Evolutionary conservation across 2,113 vertebrate species (phyloP).

Genomic region (Seriola aureovittata): DNA sequence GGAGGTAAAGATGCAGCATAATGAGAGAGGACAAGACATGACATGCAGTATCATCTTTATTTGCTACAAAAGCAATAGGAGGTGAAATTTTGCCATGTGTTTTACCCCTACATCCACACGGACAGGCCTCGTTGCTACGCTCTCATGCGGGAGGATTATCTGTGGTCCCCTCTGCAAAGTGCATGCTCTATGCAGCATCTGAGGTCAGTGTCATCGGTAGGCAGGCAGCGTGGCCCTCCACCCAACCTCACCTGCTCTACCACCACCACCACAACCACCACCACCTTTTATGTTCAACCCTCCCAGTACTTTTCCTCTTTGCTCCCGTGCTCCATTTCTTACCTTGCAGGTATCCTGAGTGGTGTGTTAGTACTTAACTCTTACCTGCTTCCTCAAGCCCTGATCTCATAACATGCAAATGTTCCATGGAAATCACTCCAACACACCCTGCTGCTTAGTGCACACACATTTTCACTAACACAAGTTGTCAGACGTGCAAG

Average conservation of each 20-base stretch:
- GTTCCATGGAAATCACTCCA: constrained; percentile 55
- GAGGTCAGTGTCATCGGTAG: constrained; percentile 84
- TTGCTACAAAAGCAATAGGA: constrained; percentile 50
- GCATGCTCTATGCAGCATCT: constrained; percentile 87
- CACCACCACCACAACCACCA: constrained; percentile 33
- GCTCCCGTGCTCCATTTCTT: constrained; percentile 41
- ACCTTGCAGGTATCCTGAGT: constrained; percentile 53
- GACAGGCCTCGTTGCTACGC: constrained; percentile 82
- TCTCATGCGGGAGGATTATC: constrained; percentile 85
- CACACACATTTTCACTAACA: constrained; percentile 64
- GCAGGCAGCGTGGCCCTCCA: constrained; percentile 65
- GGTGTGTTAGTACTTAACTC: constrained; percentile 48
- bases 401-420: constrained; percentile 66
- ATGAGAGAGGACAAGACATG: background rate
- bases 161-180: constrained; percentile 87
- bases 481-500: constrained; percentile 10
- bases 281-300: constrained; percentile 42
- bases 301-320: constrained; percentile 47
- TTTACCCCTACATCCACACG: constrained; percentile 71
- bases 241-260: constrained; percentile 54
- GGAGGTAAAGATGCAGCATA: background rate
- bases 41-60: constrained; percentile 19
- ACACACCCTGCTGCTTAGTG: constrained; percentile 43
- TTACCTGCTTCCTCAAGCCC: constrained; percentile 51
- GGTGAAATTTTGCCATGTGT: constrained; percentile 74